These are phyloP conservation scores for Amblyjoppa proteus DNA, from an alignment of 2,888 invertebrate species.

Conservation along the genomic window DNA sequence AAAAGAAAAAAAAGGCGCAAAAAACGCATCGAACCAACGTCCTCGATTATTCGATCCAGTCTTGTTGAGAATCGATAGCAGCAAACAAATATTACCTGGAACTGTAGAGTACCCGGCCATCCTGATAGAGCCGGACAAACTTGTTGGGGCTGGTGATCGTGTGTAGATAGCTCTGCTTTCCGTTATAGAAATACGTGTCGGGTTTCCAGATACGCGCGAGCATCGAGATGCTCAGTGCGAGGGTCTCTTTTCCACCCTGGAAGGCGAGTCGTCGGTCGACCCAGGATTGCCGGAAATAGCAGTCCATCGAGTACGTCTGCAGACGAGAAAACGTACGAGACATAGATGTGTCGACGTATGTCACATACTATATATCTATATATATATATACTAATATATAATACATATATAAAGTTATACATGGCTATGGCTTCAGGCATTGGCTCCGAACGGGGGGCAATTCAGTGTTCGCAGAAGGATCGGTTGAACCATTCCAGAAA, in stretches of 20 bases:
- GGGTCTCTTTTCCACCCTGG: slow-evolving; percentile 88
- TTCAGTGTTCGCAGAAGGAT: slow-evolving; percentile 2
- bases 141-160: slow-evolving; percentile 95
- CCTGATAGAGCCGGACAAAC: slow-evolving; percentile 91
- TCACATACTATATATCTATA: neutral
- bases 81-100: slow-evolving; percentile 87
- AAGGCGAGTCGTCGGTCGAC: slow-evolving; percentile 92
- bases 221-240: slow-evolving; percentile 93
- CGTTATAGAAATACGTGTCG: slow-evolving; percentile 94
- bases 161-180: slow-evolving; percentile 93
- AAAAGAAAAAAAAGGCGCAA: too few species aligned
- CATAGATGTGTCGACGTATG: slow-evolving; percentile 17
- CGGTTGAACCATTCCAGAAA: neutral
- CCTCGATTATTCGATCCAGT: neutral
- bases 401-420: slow-evolving; percentile 9
- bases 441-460: slow-evolving; percentile 17
- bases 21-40: too few species aligned
- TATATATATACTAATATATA: neutral
- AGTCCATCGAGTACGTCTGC: slow-evolving; percentile 94
- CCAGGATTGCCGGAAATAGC: slow-evolving; percentile 95
- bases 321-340: slow-evolving; percentile 65
- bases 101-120: slow-evolving; percentile 91
- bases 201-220: slow-evolving; percentile 94
- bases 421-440: slow-evolving; percentile 8
- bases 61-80: neutral